Evolutionary conservation across 1,140 invertebrate genomes (phyloP), one percentile per base, ranked within the genome.

Genomic region (Apolygus lucorum): DNA sequence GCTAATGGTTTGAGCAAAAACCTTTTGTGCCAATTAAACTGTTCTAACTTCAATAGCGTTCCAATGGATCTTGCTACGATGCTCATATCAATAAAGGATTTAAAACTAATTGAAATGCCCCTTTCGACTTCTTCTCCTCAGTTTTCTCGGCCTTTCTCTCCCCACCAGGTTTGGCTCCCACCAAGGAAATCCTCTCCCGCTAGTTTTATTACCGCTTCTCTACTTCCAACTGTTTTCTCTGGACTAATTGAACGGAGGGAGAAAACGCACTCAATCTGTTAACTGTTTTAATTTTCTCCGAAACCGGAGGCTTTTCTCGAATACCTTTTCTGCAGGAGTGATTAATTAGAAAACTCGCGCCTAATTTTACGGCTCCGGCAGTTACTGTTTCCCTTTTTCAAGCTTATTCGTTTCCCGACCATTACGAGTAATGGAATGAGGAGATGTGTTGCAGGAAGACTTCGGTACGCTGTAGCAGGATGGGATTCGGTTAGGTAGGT

Each of bases 281-380:
- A 66, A 66, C 64, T 66, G 64, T 66, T 66, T 66, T 66, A 66
- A 66, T 66, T 66, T 66, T 66, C 64, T 34, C 64, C 28, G n/a
- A n/a, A 34, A 66, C 17, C n/a, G 21, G 26, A n/a, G 28, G 27
- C 28, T 66, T 66, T 2, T 34, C 64, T 66, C 64, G 27, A 34
- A 66, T 34, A 34, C 64, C 62, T 63, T 34, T 34, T 66, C 28
- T 21, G 64, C 29, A 42, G n/a, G 64, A 66, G 64, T 66, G 28
- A 66, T 66, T 66, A 66, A 66, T 66, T 66, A 42, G 27, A 63
- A 63, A 63, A 63, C 21, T 27, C 27, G 22, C 21, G 21, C 21
- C 62, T 63, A 25, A 63, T 63, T 63, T 63, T n/a, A n/a, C n/a
- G n/a, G n/a, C n/a, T n/a, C n/a, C n/a, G n/a, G n/a, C n/a, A n/a